These are phyloP conservation scores for Lophius americanus DNA, from an alignment of 2,797 vertebrate genomes.

Conservation along the genomic window DNA sequence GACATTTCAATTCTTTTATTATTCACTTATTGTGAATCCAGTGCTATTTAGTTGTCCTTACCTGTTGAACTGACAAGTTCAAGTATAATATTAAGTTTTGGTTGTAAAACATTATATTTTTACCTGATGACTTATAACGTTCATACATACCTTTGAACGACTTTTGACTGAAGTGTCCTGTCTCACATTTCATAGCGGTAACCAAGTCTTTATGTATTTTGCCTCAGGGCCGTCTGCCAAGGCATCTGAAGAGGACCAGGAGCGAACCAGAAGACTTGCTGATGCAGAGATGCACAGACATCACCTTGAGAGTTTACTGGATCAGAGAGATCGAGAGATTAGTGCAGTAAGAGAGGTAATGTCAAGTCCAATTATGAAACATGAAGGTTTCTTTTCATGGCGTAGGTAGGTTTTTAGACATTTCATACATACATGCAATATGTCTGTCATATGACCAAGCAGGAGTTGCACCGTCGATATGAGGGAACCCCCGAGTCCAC, in stretches of 20 bases:
- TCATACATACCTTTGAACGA: neutral
- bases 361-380: neutral
- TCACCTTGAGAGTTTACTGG: conserved; percentile 94
- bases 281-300: conserved; percentile 98
- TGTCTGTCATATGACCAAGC: conserved; percentile 19
- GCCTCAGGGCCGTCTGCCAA: conserved; percentile 89
- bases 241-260: conserved; percentile 95
- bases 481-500: conserved; percentile 96
- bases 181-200: neutral
- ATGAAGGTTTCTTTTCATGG: neutral
- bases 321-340: conserved; percentile 90
- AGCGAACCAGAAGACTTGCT: conserved; percentile 93
- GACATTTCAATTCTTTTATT: neutral
- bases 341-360: conserved; percentile 90
- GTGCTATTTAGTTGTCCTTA: neutral
- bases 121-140: neutral
- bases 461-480: conserved; percentile 97
- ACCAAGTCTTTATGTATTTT: conserved; percentile 13
- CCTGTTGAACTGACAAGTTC: neutral
- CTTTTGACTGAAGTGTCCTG: neutral
- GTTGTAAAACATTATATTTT: neutral
- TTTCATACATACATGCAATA: neutral
- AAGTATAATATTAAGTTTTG: neutral
- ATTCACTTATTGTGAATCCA: neutral
- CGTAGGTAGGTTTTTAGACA: neutral